Evolutionary conservation across 2,888 invertebrate genomes (phyloP).

Genomic region (Drosophila maculinotata): DNA sequence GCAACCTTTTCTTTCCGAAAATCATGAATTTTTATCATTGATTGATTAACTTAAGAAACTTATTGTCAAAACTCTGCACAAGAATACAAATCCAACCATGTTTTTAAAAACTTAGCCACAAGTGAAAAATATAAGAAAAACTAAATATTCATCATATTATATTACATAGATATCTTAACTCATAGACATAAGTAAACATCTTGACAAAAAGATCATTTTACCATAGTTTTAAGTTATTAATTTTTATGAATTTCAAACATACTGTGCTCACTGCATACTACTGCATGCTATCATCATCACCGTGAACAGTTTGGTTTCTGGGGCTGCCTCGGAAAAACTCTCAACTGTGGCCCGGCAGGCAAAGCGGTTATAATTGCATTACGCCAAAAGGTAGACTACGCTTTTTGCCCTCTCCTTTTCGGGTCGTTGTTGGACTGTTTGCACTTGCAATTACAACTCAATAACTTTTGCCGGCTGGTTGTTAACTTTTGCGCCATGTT

Average conservation of each 20-base stretch:
- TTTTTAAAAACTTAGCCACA: too few relatives aligned
- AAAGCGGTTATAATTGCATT: constrained; percentile 76
- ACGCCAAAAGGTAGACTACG: constrained; percentile 67
- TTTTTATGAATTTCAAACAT: constrained; percentile 26
- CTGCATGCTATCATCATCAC: constrained; percentile 14
- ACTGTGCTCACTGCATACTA: constrained; percentile 8
- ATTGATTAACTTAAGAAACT: too few relatives aligned
- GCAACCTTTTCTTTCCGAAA: too few relatives aligned
- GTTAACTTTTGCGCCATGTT: constrained; percentile 65
- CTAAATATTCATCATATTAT: too few relatives aligned
- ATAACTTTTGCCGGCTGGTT: constrained; percentile 68
- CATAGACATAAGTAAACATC: too few relatives aligned
- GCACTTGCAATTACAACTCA: constrained; percentile 78
- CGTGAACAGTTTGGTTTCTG: constrained; percentile 1
- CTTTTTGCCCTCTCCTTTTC: constrained; percentile 47
- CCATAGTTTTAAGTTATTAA: too few relatives aligned
- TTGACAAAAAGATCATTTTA: too few relatives aligned
- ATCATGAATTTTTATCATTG: too few relatives aligned
- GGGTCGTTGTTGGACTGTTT: constrained; percentile 52
- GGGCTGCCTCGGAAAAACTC: constrained; percentile 21
- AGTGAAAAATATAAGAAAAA: too few relatives aligned
- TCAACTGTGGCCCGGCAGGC: constrained; percentile 16
- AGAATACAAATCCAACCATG: too few relatives aligned
- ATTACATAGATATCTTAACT: too few relatives aligned
- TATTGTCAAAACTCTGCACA: too few relatives aligned